Base-by-base conservation (phyloP, 2,888 invertebrate genomes). In the Diarsia dahlii region DNA sequence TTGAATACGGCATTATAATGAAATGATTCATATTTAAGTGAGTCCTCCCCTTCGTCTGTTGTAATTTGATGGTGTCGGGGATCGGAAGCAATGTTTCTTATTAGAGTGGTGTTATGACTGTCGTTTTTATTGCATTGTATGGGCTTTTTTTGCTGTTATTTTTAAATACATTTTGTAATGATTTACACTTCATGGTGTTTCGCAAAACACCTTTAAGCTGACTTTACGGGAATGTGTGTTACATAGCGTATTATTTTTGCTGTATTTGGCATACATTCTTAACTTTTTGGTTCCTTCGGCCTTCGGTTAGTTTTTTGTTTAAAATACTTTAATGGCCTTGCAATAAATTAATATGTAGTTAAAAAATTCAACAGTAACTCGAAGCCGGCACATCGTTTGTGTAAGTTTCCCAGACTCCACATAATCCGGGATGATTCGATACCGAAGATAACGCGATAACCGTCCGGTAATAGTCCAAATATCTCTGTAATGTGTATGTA, bases 21-120 rank as follows among this genome's bases (percentile, higher is more conserved):
- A 96, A 96, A 96, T 96, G 96, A 96, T 96, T 96, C 96, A 96
- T 96, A 96, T 96, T 96, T 96, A 96, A 96, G 96, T 96, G 95
- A 96, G 96, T 96, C 91, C 93, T 95, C 95, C 96, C 96, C 95
- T 92, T 91, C 91, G 90, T 89, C 90, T 90, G 91, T 91, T 93
- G 92, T 94, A 94, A 95, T 95, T 95, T 94, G 95, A 94, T 94
- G 93, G 95, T 94, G 95, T 94, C 92, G 91, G 94, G 93, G 93
- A 92, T 94, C 92, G 93, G 93, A 95, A 95, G 95, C 94, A 93
- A 96, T 96, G 95, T 96, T 95, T 96, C 96, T 96, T 96, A 95
- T 96, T 96, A 96, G 94, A 94, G 93, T 93, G 94, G 92, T 95
- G 94, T 95, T 95, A 92, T 94, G 95, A 95, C 92, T 94, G 93